Conservation (phyloP, 2,888 invertebrate species). For the Elmis aenea region DNA sequence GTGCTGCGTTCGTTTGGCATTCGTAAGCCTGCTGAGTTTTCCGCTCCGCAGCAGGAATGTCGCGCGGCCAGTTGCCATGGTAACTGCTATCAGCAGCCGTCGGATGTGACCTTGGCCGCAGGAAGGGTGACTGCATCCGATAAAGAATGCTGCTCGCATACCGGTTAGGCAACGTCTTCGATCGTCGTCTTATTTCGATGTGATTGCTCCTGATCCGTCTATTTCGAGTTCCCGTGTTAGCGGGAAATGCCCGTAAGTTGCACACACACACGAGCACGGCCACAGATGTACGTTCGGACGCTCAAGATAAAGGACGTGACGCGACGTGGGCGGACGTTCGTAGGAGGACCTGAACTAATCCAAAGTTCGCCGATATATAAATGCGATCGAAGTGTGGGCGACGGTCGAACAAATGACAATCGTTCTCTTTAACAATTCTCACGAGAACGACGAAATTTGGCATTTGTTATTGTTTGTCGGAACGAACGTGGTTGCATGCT, state of each 20-base stretch:
- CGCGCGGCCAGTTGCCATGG: conserved; percentile 27
- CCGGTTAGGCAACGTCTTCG: conserved; percentile 11
- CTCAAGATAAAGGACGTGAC: not conserved
- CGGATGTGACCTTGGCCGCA: conserved; percentile 31
- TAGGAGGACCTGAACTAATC: conserved; percentile 8
- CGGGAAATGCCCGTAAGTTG: not conserved
- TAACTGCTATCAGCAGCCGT: conserved; percentile 26
- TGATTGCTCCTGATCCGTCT: not conserved
- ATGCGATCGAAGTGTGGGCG: too few species aligned
- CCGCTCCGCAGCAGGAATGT: conserved; percentile 12
- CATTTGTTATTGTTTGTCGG: too few species aligned
- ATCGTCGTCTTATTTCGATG: conserved; percentile 7
- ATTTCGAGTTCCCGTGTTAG: conserved; percentile 1
- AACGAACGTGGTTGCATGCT: too few species aligned
- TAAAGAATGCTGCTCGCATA: conserved; percentile 22
- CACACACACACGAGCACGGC: not conserved
- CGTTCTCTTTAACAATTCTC: too few species aligned
- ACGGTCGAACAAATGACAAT: too few species aligned
- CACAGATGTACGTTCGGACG: too few species aligned
- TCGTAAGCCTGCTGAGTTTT: not conserved
- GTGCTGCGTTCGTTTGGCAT: not conserved
- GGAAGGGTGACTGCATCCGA: conserved; percentile 23
- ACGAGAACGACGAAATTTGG: too few species aligned
- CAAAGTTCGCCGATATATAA: too few species aligned
- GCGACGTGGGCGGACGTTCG: conserved; percentile 4